phyloP scores from a whole-genome alignment of 2,888 invertebrate species.

The Sesia apiformis region DNA sequence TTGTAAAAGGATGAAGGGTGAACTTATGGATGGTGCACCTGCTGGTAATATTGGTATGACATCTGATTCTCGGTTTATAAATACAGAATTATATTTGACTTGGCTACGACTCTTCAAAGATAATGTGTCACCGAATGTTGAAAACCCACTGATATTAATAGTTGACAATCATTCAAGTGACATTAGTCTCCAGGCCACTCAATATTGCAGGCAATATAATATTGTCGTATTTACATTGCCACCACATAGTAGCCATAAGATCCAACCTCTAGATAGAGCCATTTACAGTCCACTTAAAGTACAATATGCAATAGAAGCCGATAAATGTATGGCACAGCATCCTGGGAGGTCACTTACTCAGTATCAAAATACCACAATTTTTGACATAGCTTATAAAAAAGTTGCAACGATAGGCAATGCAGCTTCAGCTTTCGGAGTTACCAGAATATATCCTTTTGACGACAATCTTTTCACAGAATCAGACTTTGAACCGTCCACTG shows the following conservation, averaged over 20 bases:
- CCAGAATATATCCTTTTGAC: not conserved
- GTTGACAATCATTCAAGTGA: constrained; percentile 1
- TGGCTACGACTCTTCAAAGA: not conserved
- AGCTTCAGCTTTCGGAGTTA: not conserved
- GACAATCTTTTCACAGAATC: not conserved
- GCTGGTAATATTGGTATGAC: not conserved
- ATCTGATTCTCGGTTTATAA: not conserved
- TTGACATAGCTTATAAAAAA: not conserved
- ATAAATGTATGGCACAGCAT: not conserved
- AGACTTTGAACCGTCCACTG: not conserved
- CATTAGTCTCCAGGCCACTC: not conserved
- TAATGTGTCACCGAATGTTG: not conserved
- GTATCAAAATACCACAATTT: not conserved
- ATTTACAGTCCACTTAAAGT: not conserved
- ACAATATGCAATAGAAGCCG: not conserved
- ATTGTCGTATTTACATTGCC: not conserved
- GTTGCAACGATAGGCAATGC: not conserved
- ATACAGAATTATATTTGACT: not conserved
- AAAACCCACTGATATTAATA: not conserved
- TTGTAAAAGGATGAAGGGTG: not conserved
- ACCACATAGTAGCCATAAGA: not conserved
- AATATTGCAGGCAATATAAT: not conserved
- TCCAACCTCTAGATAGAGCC: not conserved
- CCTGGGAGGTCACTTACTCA: not conserved
- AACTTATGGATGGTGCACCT: not conserved